phyloP scores from a whole-genome alignment of 2,113 vertebrate species.

The Sula dactylatra region DNA sequence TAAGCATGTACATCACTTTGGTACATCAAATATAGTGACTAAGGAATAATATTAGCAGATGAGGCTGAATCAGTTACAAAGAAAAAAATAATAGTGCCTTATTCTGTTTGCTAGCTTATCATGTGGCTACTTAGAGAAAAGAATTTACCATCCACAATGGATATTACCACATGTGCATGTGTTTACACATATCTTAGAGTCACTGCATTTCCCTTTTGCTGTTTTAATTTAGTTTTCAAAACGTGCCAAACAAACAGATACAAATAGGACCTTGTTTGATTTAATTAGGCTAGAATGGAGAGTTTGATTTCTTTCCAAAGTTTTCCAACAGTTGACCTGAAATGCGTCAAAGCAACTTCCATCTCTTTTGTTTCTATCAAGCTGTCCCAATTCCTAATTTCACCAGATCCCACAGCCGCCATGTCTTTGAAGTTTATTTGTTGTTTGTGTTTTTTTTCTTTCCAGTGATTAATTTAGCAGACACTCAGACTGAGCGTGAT shows the following conservation, averaged over 20 bases:
- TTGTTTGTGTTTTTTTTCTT: background rate
- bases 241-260: background rate
- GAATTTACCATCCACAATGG: background rate
- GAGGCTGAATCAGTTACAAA: background rate
- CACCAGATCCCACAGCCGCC: background rate
- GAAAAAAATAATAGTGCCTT: background rate
- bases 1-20: background rate
- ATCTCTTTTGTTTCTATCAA: constrained; percentile 1
- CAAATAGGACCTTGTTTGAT: constrained; percentile 46
- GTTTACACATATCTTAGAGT: background rate
- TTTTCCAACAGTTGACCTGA: constrained; percentile 45
- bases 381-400: background rate
- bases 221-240: constrained; percentile 11
- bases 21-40: background rate
- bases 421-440: constrained; percentile 21
- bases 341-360: background rate
- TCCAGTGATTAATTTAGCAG: constrained; percentile 38
- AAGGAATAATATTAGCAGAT: background rate
- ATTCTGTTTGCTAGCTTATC: background rate
- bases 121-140: background rate
- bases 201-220: background rate
- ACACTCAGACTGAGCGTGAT: constrained; percentile 13
- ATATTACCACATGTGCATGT: background rate
- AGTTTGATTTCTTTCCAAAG: constrained; percentile 35
- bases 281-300: constrained; percentile 26